These are phyloP conservation scores for Eleutherodactylus coqui DNA, from an alignment of 2,797 vertebrate genomes.

Conservation along the genomic window DNA sequence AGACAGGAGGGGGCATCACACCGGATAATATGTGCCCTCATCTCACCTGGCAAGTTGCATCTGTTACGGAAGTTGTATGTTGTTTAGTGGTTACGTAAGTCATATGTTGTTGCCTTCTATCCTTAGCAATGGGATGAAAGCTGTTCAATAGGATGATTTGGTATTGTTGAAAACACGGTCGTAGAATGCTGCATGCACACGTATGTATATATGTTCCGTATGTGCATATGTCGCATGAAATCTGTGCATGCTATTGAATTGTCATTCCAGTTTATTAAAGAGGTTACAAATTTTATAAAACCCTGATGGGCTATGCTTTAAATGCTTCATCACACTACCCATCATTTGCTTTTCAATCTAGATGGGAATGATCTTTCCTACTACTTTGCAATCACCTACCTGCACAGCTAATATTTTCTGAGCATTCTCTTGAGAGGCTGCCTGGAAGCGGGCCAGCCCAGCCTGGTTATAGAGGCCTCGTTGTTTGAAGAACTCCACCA, in stretches of 20 bases:
- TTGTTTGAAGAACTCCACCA: constrained; percentile 84
- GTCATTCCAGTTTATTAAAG: constrained; percentile 82
- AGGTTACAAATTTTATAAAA: constrained; percentile 85
- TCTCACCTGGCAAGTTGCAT: neutral
- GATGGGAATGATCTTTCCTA: constrained; percentile 79
- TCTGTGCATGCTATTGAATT: constrained; percentile 69
- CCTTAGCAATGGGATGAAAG: too few species aligned
- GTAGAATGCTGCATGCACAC: neutral
- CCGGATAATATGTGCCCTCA: neutral
- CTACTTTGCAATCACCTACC: constrained; percentile 88
- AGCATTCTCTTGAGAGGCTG: constrained; percentile 88
- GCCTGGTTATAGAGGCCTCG: constrained; percentile 84
- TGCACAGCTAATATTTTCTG: constrained; percentile 96
- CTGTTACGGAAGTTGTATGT: too few species aligned
- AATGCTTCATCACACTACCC: constrained; percentile 83
- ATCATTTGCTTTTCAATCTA: constrained; percentile 84
- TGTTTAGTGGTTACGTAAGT: too few species aligned
- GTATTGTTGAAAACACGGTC: neutral
- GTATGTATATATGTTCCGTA: neutral
- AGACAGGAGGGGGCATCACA: neutral
- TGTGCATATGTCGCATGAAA: neutral
- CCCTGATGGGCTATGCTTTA: constrained; percentile 81
- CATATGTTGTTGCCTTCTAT: too few species aligned
- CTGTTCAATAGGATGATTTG: too few species aligned
- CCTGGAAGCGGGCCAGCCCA: constrained; percentile 90